Base-by-base conservation (phyloP, 2,113 vertebrate species). In the human (Homo sapiens) region DNA sequence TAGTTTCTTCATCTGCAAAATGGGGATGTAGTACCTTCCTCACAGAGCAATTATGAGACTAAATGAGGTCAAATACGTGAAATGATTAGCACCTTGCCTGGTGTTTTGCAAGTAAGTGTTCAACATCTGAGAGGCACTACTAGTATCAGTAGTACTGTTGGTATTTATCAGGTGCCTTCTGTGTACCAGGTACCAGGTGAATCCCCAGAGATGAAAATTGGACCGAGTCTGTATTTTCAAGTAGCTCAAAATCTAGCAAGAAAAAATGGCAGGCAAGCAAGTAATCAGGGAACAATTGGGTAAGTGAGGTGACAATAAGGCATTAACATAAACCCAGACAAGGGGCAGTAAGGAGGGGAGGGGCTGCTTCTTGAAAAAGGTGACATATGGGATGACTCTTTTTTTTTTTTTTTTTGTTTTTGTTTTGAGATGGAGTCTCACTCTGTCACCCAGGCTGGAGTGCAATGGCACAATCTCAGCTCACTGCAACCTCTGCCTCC, bases 81-180 rank as follows among this genome's bases (percentile, higher is more conserved):
- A 68, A 27, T 45, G 27, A 20, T 73, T 27, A 35, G 16, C 88
- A 68, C 38, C 17, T 35, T 30, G 48, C 25, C 38, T 22, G 16
- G 50, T 61, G 12, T 30, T 25, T 23, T 50, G 0, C 22, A 64
- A 30, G 23, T 27, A 76, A 30, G 30, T 38, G 6, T 43, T 18
- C 3, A 0, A 1, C 23, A 23, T 5, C 6, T 22, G 48, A 3
- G 18, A 48, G 38, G 25, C 9, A 1, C 25, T 30, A 0, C 40
- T 32, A 1, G 20, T 50, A 3, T 22, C 0, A 4, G 13, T 35
- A 8, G 20, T 50, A 2, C 45, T 22, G 2, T 2, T 25, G 72
- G n/a, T 52, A 6, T 30, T 38, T 12, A 32, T 43, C 48, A 45
- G 23, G 81, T 11, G 52, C 20, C 45, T 83, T 38, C 72, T 72